Evolutionary conservation across 2,797 vertebrate species (phyloP), one percentile per base, ranked within the genome.

Genomic region (Acanthurus leucopareius): DNA sequence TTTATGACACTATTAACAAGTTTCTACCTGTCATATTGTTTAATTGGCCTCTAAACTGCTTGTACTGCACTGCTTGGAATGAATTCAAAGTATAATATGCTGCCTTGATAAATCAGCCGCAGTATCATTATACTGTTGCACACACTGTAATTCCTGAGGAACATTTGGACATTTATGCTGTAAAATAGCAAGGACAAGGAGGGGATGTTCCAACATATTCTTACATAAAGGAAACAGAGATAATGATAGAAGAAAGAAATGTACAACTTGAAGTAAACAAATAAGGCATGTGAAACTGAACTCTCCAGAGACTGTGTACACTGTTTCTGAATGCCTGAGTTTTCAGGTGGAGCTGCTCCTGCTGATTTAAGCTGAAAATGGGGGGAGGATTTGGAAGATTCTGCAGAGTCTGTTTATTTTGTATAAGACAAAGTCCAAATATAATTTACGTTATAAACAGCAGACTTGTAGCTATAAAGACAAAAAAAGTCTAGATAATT

Each of bases 181-280:
- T 61, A 81, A 82, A 73, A 83, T 15, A 51, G 17, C 2, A 2
- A 38, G 45, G 61, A 65, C 2, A 28, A 16, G 49, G 35, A 67
- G 80, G 84, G 63, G 45, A 69, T 77, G 83, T 86, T 13, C 83
- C 76, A 84, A 49, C 16, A 67, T 70, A 60, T 76, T 32, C 42
- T 52, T 17, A 61, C 19, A 65, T 49, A 17, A 68, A 66, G 51
- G 15, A 80, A 67, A 74, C 28, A 40, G 25, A 70, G 52, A 56
- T 44, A n/a, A 42, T 28, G 15, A 49, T 42, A 44, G 44, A 49
- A 69, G 64, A 74, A 54, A 6, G 20, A 32, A 70, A 65, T 79
- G 64, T 51, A 51, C 53, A 48, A 52, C 22, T 68, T 68, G 14
- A 74, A 69, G 56, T 62, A 61, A n/a, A 32, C 42, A 16, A 48